Conservation (phyloP, 2,888 invertebrate genomes). For the Copidosoma aretas region DNA sequence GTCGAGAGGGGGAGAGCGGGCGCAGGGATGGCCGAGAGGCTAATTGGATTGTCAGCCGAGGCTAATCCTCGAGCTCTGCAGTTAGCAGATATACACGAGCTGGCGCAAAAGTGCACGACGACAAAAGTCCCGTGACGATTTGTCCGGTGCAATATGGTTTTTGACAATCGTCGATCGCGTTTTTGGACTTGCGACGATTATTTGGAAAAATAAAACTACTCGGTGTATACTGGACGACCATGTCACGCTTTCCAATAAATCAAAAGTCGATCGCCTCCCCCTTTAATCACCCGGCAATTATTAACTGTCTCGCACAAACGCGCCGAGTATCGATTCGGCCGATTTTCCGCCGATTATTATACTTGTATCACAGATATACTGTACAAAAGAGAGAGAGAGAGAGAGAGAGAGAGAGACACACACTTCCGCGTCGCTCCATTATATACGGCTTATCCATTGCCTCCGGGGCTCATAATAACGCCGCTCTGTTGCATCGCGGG, state of each 20-base stretch:
- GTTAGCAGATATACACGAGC: too few relatives aligned
- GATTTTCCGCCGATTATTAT: background rate
- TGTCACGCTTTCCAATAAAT: background rate
- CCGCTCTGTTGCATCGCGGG: background rate
- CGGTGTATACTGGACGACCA: too few relatives aligned
- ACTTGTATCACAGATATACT: background rate
- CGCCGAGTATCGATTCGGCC: background rate
- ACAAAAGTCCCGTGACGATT: too few relatives aligned
- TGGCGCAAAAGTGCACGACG: background rate
- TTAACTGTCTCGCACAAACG: background rate
- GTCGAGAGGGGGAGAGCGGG: background rate
- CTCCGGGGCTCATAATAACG: slow-evolving; percentile 7
- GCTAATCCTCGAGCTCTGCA: background rate
- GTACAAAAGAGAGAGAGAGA: background rate
- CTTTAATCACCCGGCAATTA: slow-evolving; percentile 3
- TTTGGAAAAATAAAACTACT: too few relatives aligned
- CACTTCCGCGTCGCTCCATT: slow-evolving; percentile 6
- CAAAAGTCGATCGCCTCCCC: background rate
- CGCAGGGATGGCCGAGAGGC: background rate
- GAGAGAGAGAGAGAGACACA: background rate
- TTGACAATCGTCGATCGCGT: too few relatives aligned
- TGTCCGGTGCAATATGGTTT: too few relatives aligned
- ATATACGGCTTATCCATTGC: background rate
- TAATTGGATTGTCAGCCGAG: background rate
- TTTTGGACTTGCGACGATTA: too few relatives aligned